phyloP scores from a whole-genome alignment of 2,113 vertebrate species.

The Lycaon pictus region DNA sequence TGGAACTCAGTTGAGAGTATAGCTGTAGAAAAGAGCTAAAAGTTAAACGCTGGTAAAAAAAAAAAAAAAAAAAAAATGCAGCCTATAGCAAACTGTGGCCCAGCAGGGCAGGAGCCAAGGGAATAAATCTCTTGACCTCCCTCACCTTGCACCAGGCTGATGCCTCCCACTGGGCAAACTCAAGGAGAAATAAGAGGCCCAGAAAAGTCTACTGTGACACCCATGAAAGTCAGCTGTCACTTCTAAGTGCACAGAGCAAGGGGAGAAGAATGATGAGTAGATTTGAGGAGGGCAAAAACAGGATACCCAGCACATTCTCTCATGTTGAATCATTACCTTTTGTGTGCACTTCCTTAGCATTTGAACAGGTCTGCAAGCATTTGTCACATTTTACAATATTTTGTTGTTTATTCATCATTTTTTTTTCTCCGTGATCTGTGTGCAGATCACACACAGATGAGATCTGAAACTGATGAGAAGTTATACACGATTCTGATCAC shows the following conservation, averaged over 20 bases:
- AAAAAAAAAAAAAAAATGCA: neutral
- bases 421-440: neutral
- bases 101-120: neutral
- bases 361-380: neutral
- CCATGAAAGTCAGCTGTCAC: neutral
- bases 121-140: neutral
- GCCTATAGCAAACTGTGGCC: neutral
- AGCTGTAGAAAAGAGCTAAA: neutral
- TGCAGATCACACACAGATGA: neutral
- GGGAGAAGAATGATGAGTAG: neutral
- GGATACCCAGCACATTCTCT: neutral
- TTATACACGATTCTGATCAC: neutral
- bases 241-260: neutral
- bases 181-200: neutral
- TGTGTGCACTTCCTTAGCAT: neutral
- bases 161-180: neutral
- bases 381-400: neutral
- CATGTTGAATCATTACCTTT: neutral
- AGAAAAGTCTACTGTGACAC: neutral
- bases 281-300: neutral
- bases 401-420: neutral
- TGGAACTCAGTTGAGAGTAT: neutral
- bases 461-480: neutral
- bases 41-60: neutral
- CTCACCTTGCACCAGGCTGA: neutral